Evolutionary conservation across 1,140 invertebrate genomes (phyloP).

Genomic region (Drosophila varians): DNA sequence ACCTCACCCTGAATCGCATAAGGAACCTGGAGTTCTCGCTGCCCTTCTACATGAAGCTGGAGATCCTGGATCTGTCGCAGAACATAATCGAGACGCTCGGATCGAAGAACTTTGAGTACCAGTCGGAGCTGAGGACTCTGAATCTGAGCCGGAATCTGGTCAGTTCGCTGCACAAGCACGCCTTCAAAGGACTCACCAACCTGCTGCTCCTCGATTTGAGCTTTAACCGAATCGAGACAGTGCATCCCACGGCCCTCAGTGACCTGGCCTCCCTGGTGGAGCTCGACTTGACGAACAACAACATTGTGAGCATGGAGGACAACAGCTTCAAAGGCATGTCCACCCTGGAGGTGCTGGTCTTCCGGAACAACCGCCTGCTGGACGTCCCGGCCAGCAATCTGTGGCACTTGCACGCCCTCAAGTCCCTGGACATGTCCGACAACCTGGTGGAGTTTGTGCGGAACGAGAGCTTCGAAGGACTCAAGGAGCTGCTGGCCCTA

Average conservation of each 20-base stretch:
- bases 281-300: slow-evolving; percentile 91
- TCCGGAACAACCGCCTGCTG: slow-evolving; percentile 91
- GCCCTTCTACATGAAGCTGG: slow-evolving; percentile 91
- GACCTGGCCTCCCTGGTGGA: slow-evolving; percentile 89
- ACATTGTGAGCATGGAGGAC: slow-evolving; percentile 88
- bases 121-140: slow-evolving; percentile 88
- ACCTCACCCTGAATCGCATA: slow-evolving; percentile 90
- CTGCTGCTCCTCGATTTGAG: slow-evolving; percentile 89
- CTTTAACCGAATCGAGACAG: slow-evolving; percentile 89
- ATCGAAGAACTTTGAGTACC: slow-evolving; percentile 90
- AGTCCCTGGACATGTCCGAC: slow-evolving; percentile 88
- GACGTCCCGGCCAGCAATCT: slow-evolving; percentile 89
- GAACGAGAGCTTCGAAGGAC: slow-evolving; percentile 87
- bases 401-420: slow-evolving; percentile 86
- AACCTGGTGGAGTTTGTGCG: slow-evolving; percentile 89
- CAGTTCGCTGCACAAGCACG: slow-evolving; percentile 88
- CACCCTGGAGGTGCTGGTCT: slow-evolving; percentile 87
- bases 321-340: slow-evolving; percentile 89
- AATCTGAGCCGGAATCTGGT: slow-evolving; percentile 91
- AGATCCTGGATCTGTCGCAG: slow-evolving; percentile 90
- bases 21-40: slow-evolving; percentile 89
- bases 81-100: slow-evolving; percentile 92
- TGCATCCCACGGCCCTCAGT: slow-evolving; percentile 89
- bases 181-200: slow-evolving; percentile 89
- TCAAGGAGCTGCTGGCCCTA: slow-evolving; percentile 87